These are phyloP conservation scores for Drosophila lutescens DNA, from an alignment of 2,888 invertebrate species.

Conservation along the genomic window DNA sequence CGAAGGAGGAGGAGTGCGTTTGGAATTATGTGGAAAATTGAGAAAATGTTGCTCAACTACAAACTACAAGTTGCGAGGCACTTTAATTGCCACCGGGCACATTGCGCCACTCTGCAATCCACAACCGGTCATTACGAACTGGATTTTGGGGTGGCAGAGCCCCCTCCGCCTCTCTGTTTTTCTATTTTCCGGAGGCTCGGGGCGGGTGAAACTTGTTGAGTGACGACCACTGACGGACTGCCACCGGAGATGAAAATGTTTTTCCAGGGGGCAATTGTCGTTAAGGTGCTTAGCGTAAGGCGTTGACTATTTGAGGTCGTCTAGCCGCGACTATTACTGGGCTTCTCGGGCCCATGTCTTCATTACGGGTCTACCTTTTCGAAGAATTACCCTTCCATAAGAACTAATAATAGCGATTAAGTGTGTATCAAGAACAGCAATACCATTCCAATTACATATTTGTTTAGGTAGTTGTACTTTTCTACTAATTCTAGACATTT, in stretches of 20 bases:
- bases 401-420: constrained; percentile 24
- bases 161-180: not conserved
- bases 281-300: constrained; percentile 76
- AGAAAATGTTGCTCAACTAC: constrained; percentile 54
- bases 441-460: not conserved
- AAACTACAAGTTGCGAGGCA: constrained; percentile 48
- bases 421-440: constrained; percentile 9
- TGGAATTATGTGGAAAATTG: constrained; percentile 52
- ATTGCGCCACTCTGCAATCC: constrained; percentile 35
- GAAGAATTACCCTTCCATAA: constrained; percentile 11
- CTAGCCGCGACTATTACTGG: constrained; percentile 59
- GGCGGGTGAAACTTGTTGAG: constrained; percentile 56
- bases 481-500: too few species aligned
- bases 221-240: constrained; percentile 41
- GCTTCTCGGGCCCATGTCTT: constrained; percentile 62
- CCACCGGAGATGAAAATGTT: constrained; percentile 37
- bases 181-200: constrained; percentile 5
- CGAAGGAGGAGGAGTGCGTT: not conserved
- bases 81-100: constrained; percentile 68
- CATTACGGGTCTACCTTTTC: constrained; percentile 44
- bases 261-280: constrained; percentile 56
- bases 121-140: constrained; percentile 69
- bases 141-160: not conserved
- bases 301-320: constrained; percentile 54
- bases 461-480: not conserved